Base-by-base conservation (phyloP, 2,113 vertebrate genomes). In the Microtus ochrogaster region DNA sequence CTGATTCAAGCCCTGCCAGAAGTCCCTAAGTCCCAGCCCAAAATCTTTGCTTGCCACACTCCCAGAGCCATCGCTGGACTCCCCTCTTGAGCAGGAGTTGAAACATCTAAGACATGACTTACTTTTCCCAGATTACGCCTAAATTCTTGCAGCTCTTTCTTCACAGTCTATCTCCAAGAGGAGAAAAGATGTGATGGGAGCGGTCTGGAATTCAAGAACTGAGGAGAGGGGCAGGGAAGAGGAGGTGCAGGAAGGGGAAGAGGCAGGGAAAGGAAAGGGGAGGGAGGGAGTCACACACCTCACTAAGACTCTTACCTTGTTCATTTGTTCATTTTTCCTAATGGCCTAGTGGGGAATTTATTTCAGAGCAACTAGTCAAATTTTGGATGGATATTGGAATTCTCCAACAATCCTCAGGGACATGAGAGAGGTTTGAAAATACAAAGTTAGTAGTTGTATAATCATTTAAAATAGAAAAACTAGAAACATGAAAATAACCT, bases 361-460 rank as follows among this genome's bases (percentile, higher is more conserved):
- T 88, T 72, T 94, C 88, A 95, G 72, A 81, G 84, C 66, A 66
- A n/a, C 90, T 0, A 4, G 83, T 90, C 88, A 95, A 52, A 70
- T 94, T 95, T 96, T 63, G 58, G 72, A 28, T 92, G 26, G 33
- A 44, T n/a, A 78, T 87, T 85, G 47, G 49, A 97, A 96, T 81
- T 95, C 65, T 91, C 61, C 81, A 95, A 70, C 39, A 66, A 95
- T 68, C 49, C 73, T 79, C 68, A 49, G 63, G 47, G 21, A 92
- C 72, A 92, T 94, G 41, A 84, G 83, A 96, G 96, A 90, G 76
- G 33, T 93, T 91, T 95, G 63, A 5, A 96, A 96, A 92, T 39
- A 88, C 65, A 97, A 94, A 96, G 74, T 76, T 89, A 78, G 91
- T 76, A 44, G 89, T 91, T 92, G 61, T 86, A 30, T 52, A 77